Evolutionary conservation across 2,797 vertebrate species (phyloP), one percentile per base, ranked within the genome.

Genomic region (Vultur gryphus): DNA sequence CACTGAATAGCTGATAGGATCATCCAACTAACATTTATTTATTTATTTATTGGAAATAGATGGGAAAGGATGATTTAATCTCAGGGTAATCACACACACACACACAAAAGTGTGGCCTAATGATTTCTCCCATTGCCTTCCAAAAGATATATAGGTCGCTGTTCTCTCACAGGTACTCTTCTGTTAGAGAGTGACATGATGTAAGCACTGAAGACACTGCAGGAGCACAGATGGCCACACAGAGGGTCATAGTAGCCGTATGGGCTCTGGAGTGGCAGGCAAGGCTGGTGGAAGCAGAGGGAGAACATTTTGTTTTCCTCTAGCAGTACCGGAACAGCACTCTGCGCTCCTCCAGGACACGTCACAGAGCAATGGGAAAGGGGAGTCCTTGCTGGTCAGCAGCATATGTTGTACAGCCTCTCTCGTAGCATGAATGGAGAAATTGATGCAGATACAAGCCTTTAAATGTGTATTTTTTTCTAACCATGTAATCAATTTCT

Each of bases 161-260:
- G 33, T 5, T 73, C 7, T 78, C 5, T 73, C 28, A 10, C 6
- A 19, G 13, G 4, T 59, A 33, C 35, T 59, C 59, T 54, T 10
- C 7, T 51, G 4, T 59, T 59, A 24, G 0, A 6, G 19, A 17
- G 3, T 8, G 69, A 37, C 4, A 8, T 2, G 7, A 23, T 5
- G 9, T 8, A 33, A 66, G 28, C 37, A n/a, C 18, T 71, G 15
- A 55, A 77, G 69, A 46, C 3, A 51, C 9, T 9, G 10, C 12
- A 67, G 39, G 21, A 67, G 16, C 41, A 84, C 7, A 33, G 51
- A 25, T 16, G 29, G 59, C 29, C 25, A 18, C 12, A 21, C 20
- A 52, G 51, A 31, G 20, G 13, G 31, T 31, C 2, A 1, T 2
- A 54, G 44, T 1, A 58, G 23, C 8, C 31, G 17, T 39, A 6